Percentiles rank a stretch among this genome's conserved stretches.
Conservation (phyloP, 2,113 vertebrate genomes). For the Cheirogaleus medius region DNA sequence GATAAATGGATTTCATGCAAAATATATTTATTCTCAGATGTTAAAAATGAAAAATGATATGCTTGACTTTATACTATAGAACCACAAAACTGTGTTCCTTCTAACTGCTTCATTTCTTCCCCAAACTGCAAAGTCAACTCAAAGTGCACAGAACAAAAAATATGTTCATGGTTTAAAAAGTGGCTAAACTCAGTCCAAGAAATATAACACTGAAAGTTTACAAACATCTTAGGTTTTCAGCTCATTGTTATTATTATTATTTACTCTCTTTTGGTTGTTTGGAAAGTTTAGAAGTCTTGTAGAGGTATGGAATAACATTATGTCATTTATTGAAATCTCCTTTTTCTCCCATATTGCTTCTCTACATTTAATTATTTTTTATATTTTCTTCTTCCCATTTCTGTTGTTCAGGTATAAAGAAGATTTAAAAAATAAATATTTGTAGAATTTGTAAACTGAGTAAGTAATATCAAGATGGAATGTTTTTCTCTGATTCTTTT, state of each 20-base stretch:
- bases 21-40: not conserved
- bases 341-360: not conserved
- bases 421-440: not conserved
- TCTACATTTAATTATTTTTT: not conserved
- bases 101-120: not conserved
- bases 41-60: not conserved
- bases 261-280: not conserved
- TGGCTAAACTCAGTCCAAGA: not conserved
- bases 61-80: not conserved
- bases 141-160: not conserved
- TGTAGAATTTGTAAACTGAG: not conserved
- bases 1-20: conserved; percentile 1
- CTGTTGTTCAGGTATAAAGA: not conserved
- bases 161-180: not conserved
- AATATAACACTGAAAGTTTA: not conserved
- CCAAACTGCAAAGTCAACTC: not conserved
- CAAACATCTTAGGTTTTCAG: not conserved
- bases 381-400: not conserved
- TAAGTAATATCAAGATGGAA: not conserved
- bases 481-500: not conserved
- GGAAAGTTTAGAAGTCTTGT: not conserved
- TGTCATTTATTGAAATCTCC: not conserved
- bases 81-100: not conserved
- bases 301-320: not conserved
- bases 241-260: not conserved